These are phyloP conservation scores for Apteryx owenii DNA, from an alignment of 2,113 vertebrate species.

Conservation along the genomic window DNA sequence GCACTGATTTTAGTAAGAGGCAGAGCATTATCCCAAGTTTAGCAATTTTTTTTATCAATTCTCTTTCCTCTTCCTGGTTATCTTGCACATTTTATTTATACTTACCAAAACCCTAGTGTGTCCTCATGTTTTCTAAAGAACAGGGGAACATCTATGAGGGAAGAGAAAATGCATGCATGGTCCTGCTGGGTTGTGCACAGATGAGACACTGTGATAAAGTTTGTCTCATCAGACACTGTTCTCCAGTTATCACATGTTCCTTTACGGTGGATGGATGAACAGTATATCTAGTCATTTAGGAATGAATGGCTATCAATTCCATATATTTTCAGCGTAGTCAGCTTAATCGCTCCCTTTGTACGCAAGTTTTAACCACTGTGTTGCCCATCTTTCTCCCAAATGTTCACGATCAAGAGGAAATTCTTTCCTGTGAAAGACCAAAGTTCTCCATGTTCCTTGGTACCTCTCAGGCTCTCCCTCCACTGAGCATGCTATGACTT, in stretches of 20 bases:
- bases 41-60: background rate
- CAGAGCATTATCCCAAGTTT: background rate
- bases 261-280: background rate
- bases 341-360: background rate
- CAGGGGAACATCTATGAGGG: background rate
- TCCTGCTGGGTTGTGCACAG: accelerated
- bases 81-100: background rate
- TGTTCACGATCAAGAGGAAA: accelerated
- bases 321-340: background rate
- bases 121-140: background rate
- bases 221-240: background rate
- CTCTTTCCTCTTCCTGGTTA: background rate
- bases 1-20: background rate
- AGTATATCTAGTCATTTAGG: background rate
- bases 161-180: background rate
- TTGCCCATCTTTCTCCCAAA: background rate
- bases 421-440: background rate
- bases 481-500: background rate
- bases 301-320: background rate
- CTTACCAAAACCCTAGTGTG: background rate
- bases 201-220: background rate
- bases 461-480: background rate
- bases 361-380: accelerated
- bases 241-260: background rate
- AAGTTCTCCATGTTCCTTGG: background rate